phyloP scores from a whole-genome alignment of 1,140 invertebrate species.

The Tetramorium parvispinum region DNA sequence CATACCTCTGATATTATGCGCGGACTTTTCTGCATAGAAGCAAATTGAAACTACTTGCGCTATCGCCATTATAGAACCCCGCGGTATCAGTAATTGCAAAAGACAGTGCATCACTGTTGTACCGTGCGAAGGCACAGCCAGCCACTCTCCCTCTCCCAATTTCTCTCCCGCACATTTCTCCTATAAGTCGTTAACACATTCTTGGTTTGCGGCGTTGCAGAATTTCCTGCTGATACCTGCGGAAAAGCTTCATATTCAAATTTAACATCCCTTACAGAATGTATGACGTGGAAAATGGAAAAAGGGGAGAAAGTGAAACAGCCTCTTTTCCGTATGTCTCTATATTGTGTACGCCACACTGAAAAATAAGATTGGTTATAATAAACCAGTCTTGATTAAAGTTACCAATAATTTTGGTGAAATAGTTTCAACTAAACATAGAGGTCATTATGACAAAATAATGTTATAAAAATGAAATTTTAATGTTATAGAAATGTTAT shows the following conservation, averaged over 20 bases:
- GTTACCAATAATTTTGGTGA: too few species aligned
- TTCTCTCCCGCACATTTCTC: slow-evolving; percentile 28
- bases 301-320: not conserved
- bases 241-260: slow-evolving; percentile 74
- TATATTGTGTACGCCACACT: not conserved
- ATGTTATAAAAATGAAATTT: too few species aligned
- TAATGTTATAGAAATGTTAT: too few species aligned
- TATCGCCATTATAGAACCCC: not conserved
- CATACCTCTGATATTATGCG: slow-evolving; percentile 21
- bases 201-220: slow-evolving; percentile 65
- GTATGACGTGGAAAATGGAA: slow-evolving; percentile 19
- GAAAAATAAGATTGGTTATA: not conserved
- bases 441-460: too few species aligned
- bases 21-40: slow-evolving; percentile 10
- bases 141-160: slow-evolving; percentile 4
- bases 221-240: slow-evolving; percentile 73
- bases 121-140: slow-evolving; percentile 19
- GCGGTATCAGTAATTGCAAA: slow-evolving; percentile 64
- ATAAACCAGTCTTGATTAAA: too few species aligned
- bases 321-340: slow-evolving; percentile 1
- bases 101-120: slow-evolving; percentile 67
- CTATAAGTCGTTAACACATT: slow-evolving; percentile 72
- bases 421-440: too few species aligned
- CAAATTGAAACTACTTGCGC: slow-evolving; percentile 28
- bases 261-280: slow-evolving; percentile 68